Evolutionary conservation across 1,140 invertebrate species (phyloP).

Genomic region (Trichonephila clavipes): DNA sequence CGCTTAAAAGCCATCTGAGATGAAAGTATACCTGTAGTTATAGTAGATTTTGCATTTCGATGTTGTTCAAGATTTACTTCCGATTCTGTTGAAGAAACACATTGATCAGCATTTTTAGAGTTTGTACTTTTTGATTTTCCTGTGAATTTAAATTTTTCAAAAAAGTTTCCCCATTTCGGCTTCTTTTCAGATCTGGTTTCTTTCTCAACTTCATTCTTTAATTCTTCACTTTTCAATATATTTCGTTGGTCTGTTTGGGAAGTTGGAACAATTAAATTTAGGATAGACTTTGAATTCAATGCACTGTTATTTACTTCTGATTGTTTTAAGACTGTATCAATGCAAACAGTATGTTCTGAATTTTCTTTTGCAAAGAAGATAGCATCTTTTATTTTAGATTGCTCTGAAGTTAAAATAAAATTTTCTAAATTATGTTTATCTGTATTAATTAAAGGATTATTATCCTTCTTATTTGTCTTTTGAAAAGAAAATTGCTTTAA

Average conservation of each 20-base stretch:
- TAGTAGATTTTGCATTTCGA: background rate
- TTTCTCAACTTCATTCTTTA: background rate
- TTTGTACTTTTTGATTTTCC: background rate
- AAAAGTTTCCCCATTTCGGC: background rate
- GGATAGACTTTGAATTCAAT: background rate
- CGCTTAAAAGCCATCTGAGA: constrained; percentile 56
- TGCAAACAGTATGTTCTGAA: background rate
- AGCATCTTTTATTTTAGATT: background rate
- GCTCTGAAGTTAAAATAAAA: background rate
- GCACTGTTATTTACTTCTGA: background rate
- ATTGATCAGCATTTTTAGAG: background rate
- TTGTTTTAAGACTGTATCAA: background rate
- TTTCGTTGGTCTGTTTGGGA: background rate
- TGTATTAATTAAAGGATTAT: background rate
- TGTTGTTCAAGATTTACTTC: background rate
- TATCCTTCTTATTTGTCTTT: background rate
- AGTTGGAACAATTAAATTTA: background rate
- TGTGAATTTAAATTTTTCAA: background rate
- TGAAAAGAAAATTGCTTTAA: background rate
- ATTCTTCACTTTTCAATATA: background rate
- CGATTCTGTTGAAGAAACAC: background rate
- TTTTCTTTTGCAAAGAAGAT: background rate
- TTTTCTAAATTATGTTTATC: background rate
- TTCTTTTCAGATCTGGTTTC: background rate
- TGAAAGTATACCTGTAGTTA: background rate